A percentile compares a stretch with the other conserved stretches of the same genome.
Evolutionary conservation across 1,140 invertebrate genomes (phyloP).

Genomic region (Coenobita brevimanus): DNA sequence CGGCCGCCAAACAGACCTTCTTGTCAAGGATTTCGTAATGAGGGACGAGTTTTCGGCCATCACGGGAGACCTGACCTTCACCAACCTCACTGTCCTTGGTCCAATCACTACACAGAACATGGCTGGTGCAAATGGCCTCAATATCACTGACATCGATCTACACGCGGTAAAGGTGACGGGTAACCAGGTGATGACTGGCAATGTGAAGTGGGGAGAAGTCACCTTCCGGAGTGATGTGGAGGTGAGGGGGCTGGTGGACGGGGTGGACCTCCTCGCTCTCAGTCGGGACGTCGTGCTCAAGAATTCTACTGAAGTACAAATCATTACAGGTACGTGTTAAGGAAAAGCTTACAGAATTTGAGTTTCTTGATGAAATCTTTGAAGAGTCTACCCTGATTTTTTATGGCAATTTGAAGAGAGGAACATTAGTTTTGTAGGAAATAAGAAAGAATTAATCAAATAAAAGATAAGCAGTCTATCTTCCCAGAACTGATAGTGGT

Average conservation of each 20-base stretch:
- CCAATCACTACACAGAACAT: constrained; percentile 7
- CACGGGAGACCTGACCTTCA: constrained; percentile 6
- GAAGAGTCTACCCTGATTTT: neutral
- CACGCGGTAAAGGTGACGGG: neutral
- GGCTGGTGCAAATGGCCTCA: constrained; percentile 34
- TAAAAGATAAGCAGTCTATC: no score
- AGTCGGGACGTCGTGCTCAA: neutral
- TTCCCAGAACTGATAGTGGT: no score
- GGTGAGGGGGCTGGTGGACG: constrained; percentile 25
- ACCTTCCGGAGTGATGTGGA: constrained; percentile 11
- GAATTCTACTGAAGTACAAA: neutral
- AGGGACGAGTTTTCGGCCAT: constrained; percentile 7
- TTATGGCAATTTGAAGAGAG: neutral
- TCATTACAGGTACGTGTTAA: constrained; percentile 33
- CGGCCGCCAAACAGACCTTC: neutral
- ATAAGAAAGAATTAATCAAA: no score
- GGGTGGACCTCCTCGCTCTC: neutral
- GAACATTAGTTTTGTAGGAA: no score
- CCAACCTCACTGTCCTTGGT: neutral
- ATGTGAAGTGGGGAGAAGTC: neutral
- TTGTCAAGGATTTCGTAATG: constrained; percentile 9
- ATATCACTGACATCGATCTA: constrained; percentile 27
- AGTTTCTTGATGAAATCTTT: neutral
- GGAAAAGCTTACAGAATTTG: neutral
- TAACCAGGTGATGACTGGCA: neutral